A percentile compares a stretch with the other conserved stretches of the same genome.
phyloP scores from a whole-genome alignment of 2,797 vertebrate species.

The Esox masquinongy region DNA sequence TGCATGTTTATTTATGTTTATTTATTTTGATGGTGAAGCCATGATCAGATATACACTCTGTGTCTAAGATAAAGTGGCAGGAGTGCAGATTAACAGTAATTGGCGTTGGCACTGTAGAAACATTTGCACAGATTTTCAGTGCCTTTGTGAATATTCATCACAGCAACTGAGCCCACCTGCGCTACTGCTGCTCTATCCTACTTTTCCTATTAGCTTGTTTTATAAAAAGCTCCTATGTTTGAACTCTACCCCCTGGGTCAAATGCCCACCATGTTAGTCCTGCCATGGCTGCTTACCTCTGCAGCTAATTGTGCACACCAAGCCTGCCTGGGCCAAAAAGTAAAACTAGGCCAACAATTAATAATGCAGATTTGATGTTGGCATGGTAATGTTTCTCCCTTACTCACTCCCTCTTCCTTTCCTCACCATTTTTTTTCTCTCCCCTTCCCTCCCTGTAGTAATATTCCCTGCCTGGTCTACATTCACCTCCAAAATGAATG shows the following conservation, averaged over 20 bases:
- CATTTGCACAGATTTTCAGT: slow-evolving; percentile 52
- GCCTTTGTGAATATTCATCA: slow-evolving; percentile 63
- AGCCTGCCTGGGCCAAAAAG: slow-evolving; percentile 16
- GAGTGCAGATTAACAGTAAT: slow-evolving; percentile 69
- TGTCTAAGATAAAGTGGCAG: slow-evolving; percentile 69
- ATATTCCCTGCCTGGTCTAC: neutral
- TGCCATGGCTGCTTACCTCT: neutral
- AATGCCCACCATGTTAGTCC: slow-evolving; percentile 17
- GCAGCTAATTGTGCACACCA: slow-evolving; percentile 7
- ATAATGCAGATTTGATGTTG: neutral
- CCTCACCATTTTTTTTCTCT: neutral
- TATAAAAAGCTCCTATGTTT: slow-evolving; percentile 39
- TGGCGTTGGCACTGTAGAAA: slow-evolving; percentile 67
- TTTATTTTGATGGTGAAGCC: slow-evolving; percentile 59
- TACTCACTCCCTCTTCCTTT: neutral
- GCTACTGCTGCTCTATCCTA: slow-evolving; percentile 9
- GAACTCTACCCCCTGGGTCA: slow-evolving; percentile 20
- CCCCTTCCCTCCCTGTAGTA: neutral
- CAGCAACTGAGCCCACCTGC: slow-evolving; percentile 40
- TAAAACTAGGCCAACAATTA: neutral
- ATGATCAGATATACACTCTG: slow-evolving; percentile 69
- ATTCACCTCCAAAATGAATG: no score
- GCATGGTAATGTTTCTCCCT: neutral
- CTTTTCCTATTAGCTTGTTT: slow-evolving; percentile 29
- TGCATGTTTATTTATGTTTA: slow-evolving; percentile 42